Evolutionary conservation across 53 echinoderm and acorn worm genomes (phyloP), one percentile per base, ranked within the genome.

Genomic region (Holothuria scabra): DNA sequence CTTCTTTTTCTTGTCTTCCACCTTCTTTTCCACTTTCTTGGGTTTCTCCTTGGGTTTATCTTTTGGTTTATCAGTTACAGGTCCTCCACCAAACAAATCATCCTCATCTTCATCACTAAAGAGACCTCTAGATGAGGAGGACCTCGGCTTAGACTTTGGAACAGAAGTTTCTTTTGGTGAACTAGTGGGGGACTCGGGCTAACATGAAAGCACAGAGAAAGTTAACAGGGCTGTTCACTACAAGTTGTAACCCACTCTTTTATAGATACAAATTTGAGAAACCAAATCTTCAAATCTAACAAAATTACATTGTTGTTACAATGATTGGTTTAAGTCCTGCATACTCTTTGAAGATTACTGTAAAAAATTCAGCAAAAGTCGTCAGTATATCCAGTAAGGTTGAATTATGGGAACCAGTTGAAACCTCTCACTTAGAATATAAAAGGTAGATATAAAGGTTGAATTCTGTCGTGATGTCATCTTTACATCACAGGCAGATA

Each of bases 101-200:
- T 86, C 88, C 46, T 81, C 91, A 22, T 91, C 94, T 8, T 86
- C 94, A 19, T 87, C 94, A n/a, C 74, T 76, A 69, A 89, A 88
- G 67, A 87, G 67, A 60, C 83, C 83, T 63, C 58, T 81, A 32
- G 88, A 88, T 21, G 90, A 67, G 70, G 90, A 76, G 79, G 90
- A 76, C n/a, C 82, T 80, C 18, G 75, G 37, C 64, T 90, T 90
- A 57, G 46, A 28, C 56, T 76, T 29, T 22, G 56, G 76, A 76
- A 28, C 76, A 34, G 48, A 22, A 75, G 24, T n/a, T 41, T 75
- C 75, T 26, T 28, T n/a, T 21, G 86, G 83, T 89, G 71, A 72
- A 88, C 74, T 81, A 76, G 86, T 86, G 86, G 75, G 76, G 49
- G 76, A 52, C 56, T 76, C 76, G 55, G 76, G 76, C 76, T 76